A percentile compares a stretch with the other conserved stretches of the same genome.
phyloP scores from a whole-genome alignment of 2,888 invertebrate species.

The Athetis lepigone region DNA sequence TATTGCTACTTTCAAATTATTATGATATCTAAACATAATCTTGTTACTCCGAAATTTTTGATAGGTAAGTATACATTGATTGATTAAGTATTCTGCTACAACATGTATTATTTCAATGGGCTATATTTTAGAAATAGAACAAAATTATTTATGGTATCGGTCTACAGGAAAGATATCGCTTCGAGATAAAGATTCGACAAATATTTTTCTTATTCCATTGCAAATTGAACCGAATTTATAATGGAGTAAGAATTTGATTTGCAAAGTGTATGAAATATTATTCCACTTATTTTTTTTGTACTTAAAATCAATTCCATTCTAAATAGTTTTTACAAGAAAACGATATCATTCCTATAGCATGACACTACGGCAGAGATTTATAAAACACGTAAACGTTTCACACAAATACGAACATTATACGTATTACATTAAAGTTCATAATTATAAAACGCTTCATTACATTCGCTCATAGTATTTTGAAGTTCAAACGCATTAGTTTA shows the following conservation, averaged over 20 bases:
- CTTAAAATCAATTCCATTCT: neutral
- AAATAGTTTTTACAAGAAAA: neutral
- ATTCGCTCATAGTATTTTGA: neutral
- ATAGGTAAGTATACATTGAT: neutral
- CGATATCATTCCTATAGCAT: neutral
- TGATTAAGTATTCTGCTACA: conserved; percentile 17
- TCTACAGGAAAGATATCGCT: neutral
- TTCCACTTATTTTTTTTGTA: no score
- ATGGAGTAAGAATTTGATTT: no score
- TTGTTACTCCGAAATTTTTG: conserved; percentile 12
- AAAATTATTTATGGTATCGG: neutral
- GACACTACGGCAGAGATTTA: neutral
- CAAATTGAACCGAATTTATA: no score
- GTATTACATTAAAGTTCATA: neutral
- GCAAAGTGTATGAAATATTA: no score
- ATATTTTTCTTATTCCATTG: no score
- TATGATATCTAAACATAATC: no score
- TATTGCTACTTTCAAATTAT: no score
- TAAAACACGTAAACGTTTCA: neutral
- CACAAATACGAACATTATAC: neutral
- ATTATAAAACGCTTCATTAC: neutral
- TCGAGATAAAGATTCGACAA: neutral
- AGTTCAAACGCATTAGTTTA: neutral
- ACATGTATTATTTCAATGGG: conserved; percentile 29
- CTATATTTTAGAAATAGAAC: conserved; percentile 5